Evolutionary conservation across 2,797 vertebrate genomes (phyloP), one percentile per base, ranked within the genome.

Genomic region (Centroberyx gerrardi): DNA sequence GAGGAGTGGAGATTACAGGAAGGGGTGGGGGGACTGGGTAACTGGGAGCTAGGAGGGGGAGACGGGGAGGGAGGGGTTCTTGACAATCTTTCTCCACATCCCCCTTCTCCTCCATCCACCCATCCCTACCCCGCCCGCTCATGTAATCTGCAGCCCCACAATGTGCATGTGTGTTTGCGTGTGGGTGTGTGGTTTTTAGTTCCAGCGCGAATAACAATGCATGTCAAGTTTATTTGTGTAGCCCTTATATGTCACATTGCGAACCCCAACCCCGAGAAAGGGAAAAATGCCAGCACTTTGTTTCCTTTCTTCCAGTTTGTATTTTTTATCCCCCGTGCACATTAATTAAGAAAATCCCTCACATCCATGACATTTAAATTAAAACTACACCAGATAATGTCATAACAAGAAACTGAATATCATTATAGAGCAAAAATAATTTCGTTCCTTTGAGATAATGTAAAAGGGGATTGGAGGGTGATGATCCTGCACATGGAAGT

Each of bases 1-100:
- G 94, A 91, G 93, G 92, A 93, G 88, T 91, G 90, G 91, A 95
- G 93, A 94, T 94, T 92, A 94, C 91, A 92, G 88, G 85, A 85
- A 90, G 88, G 86, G 91, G 88, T 87, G 92, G 88, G 88, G 90
- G 90, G 86, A 91, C 72, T 87, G 86, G 85, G 90, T 86, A 91
- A 83, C 87, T 77, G 81, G 82, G 88, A 91, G 84, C 76, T 81
- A 59, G 83, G 64, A 12, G 42, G 64, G 68, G 76, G 49, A 68
- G 59, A 38, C 71, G n/a, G 52, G 69, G 36, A 28, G 56, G 67
- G 61, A 54, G 73, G 59, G 58, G 66, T 83, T 90, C 87, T 91
- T 93, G 88, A 94, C 92, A 93, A 92, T 91, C 88, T 90, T 87
- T 78, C 81, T 86, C 81, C 68, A 85, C 73, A 62, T 75, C 79